Base-by-base conservation (phyloP, 2,888 invertebrate species). In the Spodoptera picta region DNA sequence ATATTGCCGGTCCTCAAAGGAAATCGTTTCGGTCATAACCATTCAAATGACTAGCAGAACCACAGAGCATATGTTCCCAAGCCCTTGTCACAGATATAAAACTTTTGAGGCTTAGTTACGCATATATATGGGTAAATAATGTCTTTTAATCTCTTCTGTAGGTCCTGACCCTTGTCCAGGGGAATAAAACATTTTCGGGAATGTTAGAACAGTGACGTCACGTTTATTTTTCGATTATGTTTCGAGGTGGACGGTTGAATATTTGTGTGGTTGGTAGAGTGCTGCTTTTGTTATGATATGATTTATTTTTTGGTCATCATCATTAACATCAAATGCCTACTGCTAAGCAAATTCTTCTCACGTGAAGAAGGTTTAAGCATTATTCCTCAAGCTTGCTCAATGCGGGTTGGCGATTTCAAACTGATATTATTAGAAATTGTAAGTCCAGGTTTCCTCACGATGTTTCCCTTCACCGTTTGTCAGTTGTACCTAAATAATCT, bases 61-160 rank as follows among this genome's bases (percentile, higher is more conserved):
- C 84, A 83, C 80, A 81, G 84, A 84, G 76, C 84, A 81, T 77
- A 80, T 80, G 73, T 83, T 82, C 84, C 86, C 81, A 79, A 85
- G 83, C 91, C 92, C 89, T 73, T 88, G 92, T 91, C 92, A 92
- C 82, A 88, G 87, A 89, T 90, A 91, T 90, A 91, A 91, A 92
- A 92, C 84, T 89, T 36, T 89, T 89, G 89, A 90, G 87, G 88
- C 83, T 85, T 84, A 83, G 87, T 83, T 89, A 85, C 88, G 84
- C 85, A 84, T 86, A 88, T 85, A 87, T 83, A 79, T 77, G 89
- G 86, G 87, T 89, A 91, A 92, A 91, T 92, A 92, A 92, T 90
- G 91, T 91, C 87, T 92, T 92, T 92, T 92, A 93, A 92, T 92
- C 90, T 91, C 77, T 83, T 85, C 83, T 87, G 82, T 86, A 89